These are phyloP conservation scores for Bombus picipes DNA, from an alignment of 1,140 invertebrate genomes.

Conservation along the genomic window DNA sequence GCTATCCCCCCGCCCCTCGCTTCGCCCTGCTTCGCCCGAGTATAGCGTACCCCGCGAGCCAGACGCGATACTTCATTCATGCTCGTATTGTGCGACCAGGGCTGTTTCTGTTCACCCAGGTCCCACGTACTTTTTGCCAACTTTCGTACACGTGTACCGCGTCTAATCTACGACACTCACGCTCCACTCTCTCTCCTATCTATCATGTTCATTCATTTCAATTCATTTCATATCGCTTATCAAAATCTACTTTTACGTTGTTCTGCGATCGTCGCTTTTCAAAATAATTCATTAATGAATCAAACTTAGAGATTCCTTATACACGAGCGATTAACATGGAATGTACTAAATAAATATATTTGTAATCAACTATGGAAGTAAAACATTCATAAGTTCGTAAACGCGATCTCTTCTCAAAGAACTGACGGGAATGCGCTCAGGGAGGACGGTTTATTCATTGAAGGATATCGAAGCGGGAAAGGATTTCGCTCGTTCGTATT, in stretches of 20 bases:
- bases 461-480: constrained; percentile 1
- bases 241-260: neutral
- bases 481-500: neutral
- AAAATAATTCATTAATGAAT: neutral
- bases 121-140: constrained; percentile 20
- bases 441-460: constrained; percentile 12
- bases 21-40: constrained; percentile 45
- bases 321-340: neutral
- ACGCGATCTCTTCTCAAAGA: neutral
- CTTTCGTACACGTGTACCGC: neutral
- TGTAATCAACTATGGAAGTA: neutral
- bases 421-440: neutral
- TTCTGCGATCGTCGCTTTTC: neutral
- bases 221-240: neutral
- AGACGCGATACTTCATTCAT: constrained; percentile 85
- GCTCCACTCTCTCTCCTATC: neutral
- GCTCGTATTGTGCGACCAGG: constrained; percentile 84
- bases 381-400: neutral
- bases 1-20: constrained; percentile 44
- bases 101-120: constrained; percentile 45
- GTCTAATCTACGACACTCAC: too few relatives aligned
- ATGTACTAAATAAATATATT: neutral
- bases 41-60: constrained; percentile 64
- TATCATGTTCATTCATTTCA: neutral
- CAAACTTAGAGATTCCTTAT: neutral